A percentile compares a stretch with the other conserved stretches of the same genome.
Conservation (phyloP, 1,140 invertebrate genomes). For the Pomacea maculata region DNA sequence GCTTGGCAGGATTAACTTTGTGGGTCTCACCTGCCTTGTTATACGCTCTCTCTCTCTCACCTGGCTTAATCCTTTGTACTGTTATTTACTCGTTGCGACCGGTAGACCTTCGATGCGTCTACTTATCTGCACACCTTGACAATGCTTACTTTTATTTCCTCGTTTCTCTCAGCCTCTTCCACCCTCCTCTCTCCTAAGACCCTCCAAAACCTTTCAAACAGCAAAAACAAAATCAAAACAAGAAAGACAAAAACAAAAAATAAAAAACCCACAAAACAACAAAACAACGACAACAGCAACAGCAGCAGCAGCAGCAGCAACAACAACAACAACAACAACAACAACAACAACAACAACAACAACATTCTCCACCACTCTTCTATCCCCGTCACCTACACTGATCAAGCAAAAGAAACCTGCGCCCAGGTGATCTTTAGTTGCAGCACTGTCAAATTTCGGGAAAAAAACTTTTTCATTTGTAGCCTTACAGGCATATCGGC, state of each 20-base stretch:
- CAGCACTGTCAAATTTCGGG: too few species aligned
- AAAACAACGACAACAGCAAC: background rate
- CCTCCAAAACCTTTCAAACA: background rate
- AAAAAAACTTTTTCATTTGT: too few species aligned
- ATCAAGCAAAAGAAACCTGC: too few species aligned
- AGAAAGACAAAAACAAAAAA: background rate
- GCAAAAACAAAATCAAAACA: background rate
- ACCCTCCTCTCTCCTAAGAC: background rate
- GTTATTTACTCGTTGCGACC: too few species aligned
- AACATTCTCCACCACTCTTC: background rate
- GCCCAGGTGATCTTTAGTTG: too few species aligned
- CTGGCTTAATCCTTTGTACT: too few species aligned
- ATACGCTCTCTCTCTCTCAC: background rate
- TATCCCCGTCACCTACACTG: too few species aligned
- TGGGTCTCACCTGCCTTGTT: background rate
- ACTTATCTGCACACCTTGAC: too few species aligned
- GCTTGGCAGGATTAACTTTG: too few species aligned
- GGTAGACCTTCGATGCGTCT: too few species aligned
- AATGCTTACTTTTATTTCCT: too few species aligned
- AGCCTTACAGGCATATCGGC: too few species aligned
- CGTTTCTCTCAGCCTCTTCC: background rate
- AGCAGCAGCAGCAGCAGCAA: background rate
- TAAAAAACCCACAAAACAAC: background rate
- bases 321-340: background rate
- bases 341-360: background rate